Evolutionary conservation across 2,888 invertebrate species (phyloP), one percentile per base, ranked within the genome.

Genomic region (Drosophila suboccidentalis): DNA sequence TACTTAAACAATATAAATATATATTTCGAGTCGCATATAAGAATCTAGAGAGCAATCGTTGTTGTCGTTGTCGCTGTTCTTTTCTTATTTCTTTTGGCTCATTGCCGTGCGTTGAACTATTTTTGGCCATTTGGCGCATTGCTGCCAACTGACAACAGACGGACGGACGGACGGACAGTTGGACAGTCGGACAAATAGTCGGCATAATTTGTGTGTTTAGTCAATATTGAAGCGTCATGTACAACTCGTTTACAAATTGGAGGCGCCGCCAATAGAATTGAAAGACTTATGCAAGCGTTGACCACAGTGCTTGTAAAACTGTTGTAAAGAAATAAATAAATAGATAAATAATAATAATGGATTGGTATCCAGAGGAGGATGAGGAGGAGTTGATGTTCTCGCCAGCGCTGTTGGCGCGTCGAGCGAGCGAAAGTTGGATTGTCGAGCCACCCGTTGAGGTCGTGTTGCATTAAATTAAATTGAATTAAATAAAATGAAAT

Each of bases 381-480:
- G 97, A 97, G 88, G 97, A 97, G 92, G 97, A 96, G 86, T 94
- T 97, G 85, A 94, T 97, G 94, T 97, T 96, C 93, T 97, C 97
- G 89, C 97, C 97, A 77, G 97, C 97, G 70, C 94, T 97, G 76
- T 94, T 97, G 93, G 97, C 97, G 70, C 94, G 97, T 78, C 94
- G 97, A 80, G 97, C 97, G 54, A 97, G 97, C 19, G 97, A 97
- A 92, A 97, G 97, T 92, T 97, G 97, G 97, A 97, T 97, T 86
- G 96, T 96, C 89, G 96, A 97, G 80, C 97, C 97, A 92, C 97
- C 97, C 55, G 95, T 96, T 70, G 97, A 97, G 97, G 97, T 97
- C 34, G 22, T 59, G 57, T 63, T 43, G n/a, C 43, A 61, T 26
- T 26, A 5, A 26, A 5, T 26, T 5, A 6, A 26, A 26, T 26